Evolutionary conservation across 2,113 vertebrate species (phyloP), one percentile per base, ranked within the genome.

Genomic region (Rafetus swinhoei): DNA sequence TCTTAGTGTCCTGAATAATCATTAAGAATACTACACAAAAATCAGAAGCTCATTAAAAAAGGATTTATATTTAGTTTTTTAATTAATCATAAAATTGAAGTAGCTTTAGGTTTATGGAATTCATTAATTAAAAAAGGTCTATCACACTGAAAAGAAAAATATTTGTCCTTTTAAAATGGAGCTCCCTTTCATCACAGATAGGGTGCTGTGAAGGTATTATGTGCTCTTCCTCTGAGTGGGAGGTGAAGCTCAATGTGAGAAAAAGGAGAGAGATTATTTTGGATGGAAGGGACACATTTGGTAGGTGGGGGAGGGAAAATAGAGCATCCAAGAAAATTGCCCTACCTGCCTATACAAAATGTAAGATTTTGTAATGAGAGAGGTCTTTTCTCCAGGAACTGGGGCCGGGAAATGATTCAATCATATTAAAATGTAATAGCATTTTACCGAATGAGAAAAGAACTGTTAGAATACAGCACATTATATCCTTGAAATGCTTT

Each of bases 31-130:
- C 81, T 39, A 81, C 32, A 91, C 57, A 65, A 77, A 90, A 95
- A 93, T 29, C 50, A 79, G 86, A 55, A 87, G 91, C 80, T 72
- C 65, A 60, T 96, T 97, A 96, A 86, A 96, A 89, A 79, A 85
- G 50, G 79, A 89, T 92, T 97, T 96, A 87, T 93, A 92, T 94
- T 95, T 95, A 84, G 59, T 65, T 93, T 93, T 95, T 94, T 93
- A 94, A 95, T 96, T 95, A 95, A 92, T 39, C 59, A 76, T 50
- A 54, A 76, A 95, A 92, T 95, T 81, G 95, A 96, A 96, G 87
- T 79, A 82, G 56, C 59, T 91, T 86, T 93, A 79, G 25, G 6
- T 85, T 93, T 96, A 74, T 95, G 83, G 74, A 95, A 93, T 95
- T 96, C 25, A 29, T 97, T 95, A 87, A 90, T 87, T 83, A 87